These are phyloP conservation scores for Iselma pallidipennis DNA, from an alignment of 2,888 invertebrate species.

Conservation along the genomic window DNA sequence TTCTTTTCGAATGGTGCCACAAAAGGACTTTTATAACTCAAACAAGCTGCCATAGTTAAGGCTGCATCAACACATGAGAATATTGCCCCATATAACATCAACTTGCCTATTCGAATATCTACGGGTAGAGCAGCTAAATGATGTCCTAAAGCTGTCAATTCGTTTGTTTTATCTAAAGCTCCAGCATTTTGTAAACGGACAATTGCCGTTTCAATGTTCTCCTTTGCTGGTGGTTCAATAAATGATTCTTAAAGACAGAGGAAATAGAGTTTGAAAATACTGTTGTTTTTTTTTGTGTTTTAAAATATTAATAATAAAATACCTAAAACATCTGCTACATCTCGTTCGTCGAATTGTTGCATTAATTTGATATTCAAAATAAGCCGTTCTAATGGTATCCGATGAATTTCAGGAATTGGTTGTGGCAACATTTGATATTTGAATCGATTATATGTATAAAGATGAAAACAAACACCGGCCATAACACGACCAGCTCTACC, in stretches of 20 bases:
- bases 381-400: constrained; percentile 85
- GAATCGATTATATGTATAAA: constrained; percentile 78
- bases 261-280: not conserved
- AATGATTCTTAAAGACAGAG: constrained; percentile 61
- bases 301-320: constrained; percentile 15
- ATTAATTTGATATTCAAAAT: constrained; percentile 76
- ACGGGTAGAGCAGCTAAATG: constrained; percentile 89
- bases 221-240: constrained; percentile 72
- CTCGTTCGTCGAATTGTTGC: constrained; percentile 53
- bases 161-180: constrained; percentile 74
- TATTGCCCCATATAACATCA: constrained; percentile 89
- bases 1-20: constrained; percentile 74
- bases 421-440: constrained; percentile 69
- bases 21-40: constrained; percentile 81
- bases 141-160: constrained; percentile 82
- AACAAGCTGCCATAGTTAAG: constrained; percentile 84
- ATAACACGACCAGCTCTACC: constrained; percentile 91
- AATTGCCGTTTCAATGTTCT: constrained; percentile 71
- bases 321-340: constrained; percentile 49
- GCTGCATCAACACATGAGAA: constrained; percentile 92
- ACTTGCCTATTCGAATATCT: constrained; percentile 89
- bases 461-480: constrained; percentile 84
- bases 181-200: constrained; percentile 75
- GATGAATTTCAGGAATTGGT: constrained; percentile 86
- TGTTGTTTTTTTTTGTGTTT: not conserved